A percentile compares a stretch with the other conserved stretches of the same genome.
phyloP scores from a whole-genome alignment of 2,888 invertebrate species.

The Andrena flavipes region DNA sequence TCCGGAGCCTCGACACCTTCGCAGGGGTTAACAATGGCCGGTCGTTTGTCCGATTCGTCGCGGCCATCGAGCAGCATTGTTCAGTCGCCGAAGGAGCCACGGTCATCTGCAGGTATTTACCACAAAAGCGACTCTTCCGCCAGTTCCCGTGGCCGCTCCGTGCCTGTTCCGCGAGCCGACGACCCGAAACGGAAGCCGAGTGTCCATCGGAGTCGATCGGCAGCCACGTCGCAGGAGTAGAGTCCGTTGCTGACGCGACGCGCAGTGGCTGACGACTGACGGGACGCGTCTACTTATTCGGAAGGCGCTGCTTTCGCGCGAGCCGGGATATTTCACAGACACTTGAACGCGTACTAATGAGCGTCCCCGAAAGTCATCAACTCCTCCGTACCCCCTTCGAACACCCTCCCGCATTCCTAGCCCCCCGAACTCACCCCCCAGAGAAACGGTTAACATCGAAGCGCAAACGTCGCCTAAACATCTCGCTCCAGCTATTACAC shows the following conservation, averaged over 20 bases:
- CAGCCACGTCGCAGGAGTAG: too few species aligned
- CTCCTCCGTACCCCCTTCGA: too few species aligned
- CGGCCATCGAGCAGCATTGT: slow-evolving; percentile 79
- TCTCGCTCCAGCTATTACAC: background rate
- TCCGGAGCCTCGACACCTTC: slow-evolving; percentile 58
- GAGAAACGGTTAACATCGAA: too few species aligned
- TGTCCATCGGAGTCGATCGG: too few species aligned
- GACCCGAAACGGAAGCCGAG: background rate
- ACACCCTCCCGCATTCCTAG: too few species aligned
- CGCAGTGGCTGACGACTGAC: background rate
- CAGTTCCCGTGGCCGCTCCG: slow-evolving; percentile 6
- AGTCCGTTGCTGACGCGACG: background rate
- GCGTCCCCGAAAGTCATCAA: too few species aligned
- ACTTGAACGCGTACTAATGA: too few species aligned
- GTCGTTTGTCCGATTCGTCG: slow-evolving; percentile 81
- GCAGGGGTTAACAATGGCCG: slow-evolving; percentile 71
- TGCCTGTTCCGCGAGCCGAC: background rate
- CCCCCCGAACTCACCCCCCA: too few species aligned
- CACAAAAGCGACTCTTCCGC: slow-evolving; percentile 50
- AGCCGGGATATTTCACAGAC: too few species aligned
- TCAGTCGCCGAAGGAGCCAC: slow-evolving; percentile 73
- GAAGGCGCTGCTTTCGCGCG: background rate
- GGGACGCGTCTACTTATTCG: background rate
- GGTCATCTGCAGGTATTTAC: slow-evolving; percentile 67
- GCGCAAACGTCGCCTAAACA: too few species aligned